Evolutionary conservation across 2,888 invertebrate genomes (phyloP).

Genomic region (Xanthostigma xanthostigma): DNA sequence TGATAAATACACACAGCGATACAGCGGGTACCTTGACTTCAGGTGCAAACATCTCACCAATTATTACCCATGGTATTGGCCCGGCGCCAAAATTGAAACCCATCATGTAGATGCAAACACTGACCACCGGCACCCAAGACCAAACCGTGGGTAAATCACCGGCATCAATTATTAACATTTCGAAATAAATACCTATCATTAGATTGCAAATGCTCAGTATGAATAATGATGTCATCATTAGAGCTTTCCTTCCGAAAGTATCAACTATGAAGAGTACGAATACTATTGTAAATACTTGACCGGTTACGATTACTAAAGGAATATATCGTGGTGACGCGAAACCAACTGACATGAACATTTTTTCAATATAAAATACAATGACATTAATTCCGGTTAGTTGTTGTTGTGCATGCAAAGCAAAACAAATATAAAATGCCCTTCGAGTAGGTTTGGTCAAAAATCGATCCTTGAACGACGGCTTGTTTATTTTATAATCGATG

Average conservation of each 20-base stretch:
- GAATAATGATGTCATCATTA: constrained; percentile 56
- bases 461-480: constrained; percentile 6
- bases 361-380: constrained; percentile 59
- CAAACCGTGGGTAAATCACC: constrained; percentile 17
- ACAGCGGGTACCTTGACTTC: constrained; percentile 24
- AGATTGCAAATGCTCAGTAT: constrained; percentile 52
- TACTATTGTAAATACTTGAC: constrained; percentile 56
- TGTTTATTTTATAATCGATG: too few relatives aligned
- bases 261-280: constrained; percentile 56
- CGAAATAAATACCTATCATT: constrained; percentile 53
- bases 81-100: constrained; percentile 33
- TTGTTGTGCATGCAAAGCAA: constrained; percentile 45
- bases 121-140: constrained; percentile 26
- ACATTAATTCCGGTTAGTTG: constrained; percentile 68
- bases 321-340: constrained; percentile 41
- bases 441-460: constrained; percentile 20
- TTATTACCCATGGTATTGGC: constrained; percentile 33
- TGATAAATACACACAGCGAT: constrained; percentile 27
- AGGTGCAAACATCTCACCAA: constrained; percentile 32
- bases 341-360: constrained; percentile 54
- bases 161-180: constrained; percentile 33
- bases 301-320: constrained; percentile 59
- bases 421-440: constrained; percentile 22
- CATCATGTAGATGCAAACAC: constrained; percentile 26
- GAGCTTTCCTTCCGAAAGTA: constrained; percentile 55